A percentile compares a stretch with the other conserved stretches of the same genome.
Evolutionary conservation across 2,797 vertebrate species (phyloP).

Genomic region (Nyctalus aviator): DNA sequence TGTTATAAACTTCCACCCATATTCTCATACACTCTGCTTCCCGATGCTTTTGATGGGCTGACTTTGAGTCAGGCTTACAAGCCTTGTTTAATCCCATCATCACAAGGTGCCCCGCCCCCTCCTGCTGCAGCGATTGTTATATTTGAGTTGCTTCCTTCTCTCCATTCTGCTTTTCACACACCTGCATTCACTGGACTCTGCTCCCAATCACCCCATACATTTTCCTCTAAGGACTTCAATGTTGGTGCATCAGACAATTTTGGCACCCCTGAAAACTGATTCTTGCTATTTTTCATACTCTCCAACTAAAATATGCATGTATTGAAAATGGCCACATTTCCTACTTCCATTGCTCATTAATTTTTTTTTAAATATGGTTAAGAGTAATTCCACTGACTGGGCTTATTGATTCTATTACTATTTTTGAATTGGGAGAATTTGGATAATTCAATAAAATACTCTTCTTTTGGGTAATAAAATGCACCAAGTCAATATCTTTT

Average conservation of each 20-base stretch:
- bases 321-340: neutral
- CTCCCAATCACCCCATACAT: neutral
- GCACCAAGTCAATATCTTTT: neutral
- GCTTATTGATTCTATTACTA: neutral
- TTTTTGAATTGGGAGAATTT: neutral
- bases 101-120: accelerated
- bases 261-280: neutral
- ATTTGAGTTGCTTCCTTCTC: neutral
- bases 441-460: neutral
- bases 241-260: neutral
- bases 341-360: neutral
- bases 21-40: neutral
- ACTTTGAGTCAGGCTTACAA: neutral
- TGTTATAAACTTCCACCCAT: neutral
- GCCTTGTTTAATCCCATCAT: neutral
- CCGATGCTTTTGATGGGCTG: neutral
- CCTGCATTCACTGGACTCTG: neutral
- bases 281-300: neutral
- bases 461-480: slow-evolving; percentile 1
- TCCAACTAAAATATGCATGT: neutral
- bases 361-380: neutral
- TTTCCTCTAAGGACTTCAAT: neutral
- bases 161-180: neutral
- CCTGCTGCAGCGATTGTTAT: neutral
- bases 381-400: neutral